Base-by-base conservation (phyloP, 2,888 invertebrate genomes). In the Phaedon cochleariae region DNA sequence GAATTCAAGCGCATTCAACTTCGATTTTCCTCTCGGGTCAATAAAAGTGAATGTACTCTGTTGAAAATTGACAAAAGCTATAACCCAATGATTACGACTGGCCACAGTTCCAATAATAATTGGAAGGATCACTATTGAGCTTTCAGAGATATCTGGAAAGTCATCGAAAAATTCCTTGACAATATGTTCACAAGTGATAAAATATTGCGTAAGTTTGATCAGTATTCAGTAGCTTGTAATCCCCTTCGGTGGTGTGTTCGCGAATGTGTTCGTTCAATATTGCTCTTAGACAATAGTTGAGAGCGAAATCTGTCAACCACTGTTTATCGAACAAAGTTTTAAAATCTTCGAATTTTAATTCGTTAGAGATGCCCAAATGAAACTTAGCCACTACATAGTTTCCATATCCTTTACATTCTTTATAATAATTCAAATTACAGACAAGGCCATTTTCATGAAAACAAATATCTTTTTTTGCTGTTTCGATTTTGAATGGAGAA, bases 291-390 rank as follows among this genome's bases (percentile, higher is more conserved):
- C 54, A 54, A 54, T 54, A 31, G 34, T 26, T 54, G 4, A 54
- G 29, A 31, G 54, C 34, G 34, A 31, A 54, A 9, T 48, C 48
- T 48, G 54, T 54, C 18, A 54, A 54, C 54, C 54, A 54, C 18
- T 54, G 31, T 31, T 54, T 54, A 12, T 15, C 34, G 34, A 29
- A 54, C 3, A 54, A 31, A n/a, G n/a, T n/a, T n/a, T n/a, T n/a
- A n/a, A n/a, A n/a, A n/a, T n/a, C 54, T n/a, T 54, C 54, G 15
- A 54, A 31, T 54, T 54, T 29, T 31, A 54, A 54, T 54, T 54
- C 29, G 1, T 12, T 31, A 31, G 34, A 54, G 15, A 31, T 31
- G 34, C 10, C 31, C 15, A 9, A 31, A 31, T 6, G 5, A 31
- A 54, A 29, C 6, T 31, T 54, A 29, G 54, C 54, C 10, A 54